A percentile compares a stretch with the other conserved stretches of the same genome.
Conservation (phyloP, 2,797 vertebrate genomes). For the Staurois parvus region DNA sequence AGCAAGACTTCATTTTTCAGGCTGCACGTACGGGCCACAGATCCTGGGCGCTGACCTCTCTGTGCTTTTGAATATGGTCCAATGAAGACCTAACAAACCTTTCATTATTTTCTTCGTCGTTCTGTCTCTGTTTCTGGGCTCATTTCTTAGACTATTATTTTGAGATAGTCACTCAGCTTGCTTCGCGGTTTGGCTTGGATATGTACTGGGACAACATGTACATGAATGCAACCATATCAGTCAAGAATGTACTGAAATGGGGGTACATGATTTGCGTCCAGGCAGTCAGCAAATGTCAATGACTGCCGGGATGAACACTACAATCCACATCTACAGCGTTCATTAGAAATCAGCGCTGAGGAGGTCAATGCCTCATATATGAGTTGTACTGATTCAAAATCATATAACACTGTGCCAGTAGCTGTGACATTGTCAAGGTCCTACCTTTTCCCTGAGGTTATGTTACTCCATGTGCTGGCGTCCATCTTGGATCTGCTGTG, state of each 20-base stretch:
- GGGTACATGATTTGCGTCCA: slow-evolving; percentile 54
- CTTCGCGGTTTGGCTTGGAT: slow-evolving; percentile 53
- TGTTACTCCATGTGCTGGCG: too few relatives aligned
- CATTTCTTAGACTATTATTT: too few relatives aligned
- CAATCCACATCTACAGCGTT: not conserved
- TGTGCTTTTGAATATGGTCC: slow-evolving; percentile 7
- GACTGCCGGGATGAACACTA: slow-evolving; percentile 8
- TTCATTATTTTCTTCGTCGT: not conserved
- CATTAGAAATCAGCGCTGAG: slow-evolving; percentile 32
- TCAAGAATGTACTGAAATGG: slow-evolving; percentile 46
- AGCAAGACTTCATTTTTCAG: slow-evolving; percentile 52
- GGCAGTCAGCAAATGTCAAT: slow-evolving; percentile 15
- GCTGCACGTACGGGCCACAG: slow-evolving; percentile 18
- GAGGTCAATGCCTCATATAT: not conserved
- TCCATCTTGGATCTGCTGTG: too few relatives aligned
- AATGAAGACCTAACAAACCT: not conserved
- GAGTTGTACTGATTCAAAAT: slow-evolving; percentile 11
- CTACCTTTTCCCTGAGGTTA: not conserved
- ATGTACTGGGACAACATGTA: slow-evolving; percentile 61
- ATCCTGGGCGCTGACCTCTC: slow-evolving; percentile 17
- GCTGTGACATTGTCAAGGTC: too few relatives aligned
- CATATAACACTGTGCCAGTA: slow-evolving; percentile 19
- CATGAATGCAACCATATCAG: slow-evolving; percentile 53
- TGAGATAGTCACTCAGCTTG: too few relatives aligned
- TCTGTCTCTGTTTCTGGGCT: too few relatives aligned